A percentile compares a stretch with the other conserved stretches of the same genome.
These are phyloP conservation scores for Erynnis tages DNA, from an alignment of 2,888 invertebrate species.

Conservation along the genomic window DNA sequence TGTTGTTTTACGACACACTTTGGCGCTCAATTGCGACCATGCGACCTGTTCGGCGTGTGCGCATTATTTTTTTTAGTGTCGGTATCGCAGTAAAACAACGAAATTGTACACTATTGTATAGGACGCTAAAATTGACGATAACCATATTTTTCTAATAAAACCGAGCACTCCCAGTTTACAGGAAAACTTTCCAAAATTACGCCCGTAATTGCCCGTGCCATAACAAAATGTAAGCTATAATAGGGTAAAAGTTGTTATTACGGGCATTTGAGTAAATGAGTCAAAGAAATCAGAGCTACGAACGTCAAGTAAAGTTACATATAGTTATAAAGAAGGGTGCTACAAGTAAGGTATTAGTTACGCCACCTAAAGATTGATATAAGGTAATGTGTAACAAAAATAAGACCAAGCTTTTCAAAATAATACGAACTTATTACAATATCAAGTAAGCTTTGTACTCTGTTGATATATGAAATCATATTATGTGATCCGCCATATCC, in stretches of 20 bases:
- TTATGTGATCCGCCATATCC: too few species aligned
- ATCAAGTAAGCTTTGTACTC: too few species aligned
- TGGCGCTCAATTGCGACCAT: conserved; percentile 62
- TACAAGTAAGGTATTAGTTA: conserved; percentile 22
- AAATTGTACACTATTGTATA: conserved; percentile 45
- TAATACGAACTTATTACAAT: too few species aligned
- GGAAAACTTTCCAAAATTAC: conserved; percentile 2
- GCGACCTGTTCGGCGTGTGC: conserved; percentile 51
- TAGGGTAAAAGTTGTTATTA: conserved; percentile 6
- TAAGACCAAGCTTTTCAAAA: too few species aligned
- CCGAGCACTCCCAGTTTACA: neutral
- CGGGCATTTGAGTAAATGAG: conserved; percentile 6
- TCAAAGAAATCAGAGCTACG: conserved; percentile 26
- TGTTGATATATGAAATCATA: too few species aligned
- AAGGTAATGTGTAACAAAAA: too few species aligned
- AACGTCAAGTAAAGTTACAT: conserved; percentile 30
- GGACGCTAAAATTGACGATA: conserved; percentile 38
- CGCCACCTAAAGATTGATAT: conserved; percentile 22
- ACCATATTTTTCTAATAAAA: conserved; percentile 28
- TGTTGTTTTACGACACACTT: conserved; percentile 75
- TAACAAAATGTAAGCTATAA: neutral
- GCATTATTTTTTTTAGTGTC: conserved; percentile 65
- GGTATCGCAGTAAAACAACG: conserved; percentile 51
- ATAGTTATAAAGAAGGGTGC: conserved; percentile 24
- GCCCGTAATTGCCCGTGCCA: neutral